Evolutionary conservation across 2,797 vertebrate genomes (phyloP), one percentile per base, ranked within the genome.

Genomic region (Cyprinodon diabolis): DNA sequence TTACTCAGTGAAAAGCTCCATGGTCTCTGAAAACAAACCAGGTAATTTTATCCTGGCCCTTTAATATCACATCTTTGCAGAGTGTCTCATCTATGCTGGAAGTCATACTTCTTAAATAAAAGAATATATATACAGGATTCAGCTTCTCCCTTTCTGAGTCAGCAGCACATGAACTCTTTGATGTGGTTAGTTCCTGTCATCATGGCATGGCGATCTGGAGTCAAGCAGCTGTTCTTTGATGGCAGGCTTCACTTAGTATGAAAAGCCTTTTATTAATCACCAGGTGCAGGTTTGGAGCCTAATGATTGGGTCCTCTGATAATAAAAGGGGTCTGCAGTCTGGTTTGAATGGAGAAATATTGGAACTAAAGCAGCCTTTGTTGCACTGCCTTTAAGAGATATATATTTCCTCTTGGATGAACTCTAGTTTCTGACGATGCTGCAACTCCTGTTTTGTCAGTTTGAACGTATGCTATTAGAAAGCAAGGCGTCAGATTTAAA

Each of bases 241-340:
- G 74, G 81, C 73, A 84, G 78, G 57, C 71, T 77, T 86, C 77
- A 77, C 78, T 87, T 71, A 52, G 76, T 73, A 83, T 77, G 79
- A 85, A 84, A 83, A 79, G 83, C 82, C 87, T 85, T 90, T 89
- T 90, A 87, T 91, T 77, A 90, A 90, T 79, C 78, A 89, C 85
- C 87, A 90, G 90, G 88, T 91, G 91, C 74, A 15, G 1, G 71
- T 86, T 86, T 58, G 77, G 68, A 15, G 67, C 67, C 30, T 76
- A 87, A 71, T 45, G 71, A 51, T 75, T 77, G 82, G 54, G 77
- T 84, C 72, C 69, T 66, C n/a, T 1, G 66, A 78, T 86, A 89
- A 89, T 87, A 23, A 79, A 77, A 79, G 67, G 79, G 76, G 80
- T 79, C 15, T 63, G 77, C 75, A 21, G 0, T 66, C 66, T n/a